Percentiles rank a stretch among this genome's conserved stretches.
Evolutionary conservation across 2,113 vertebrate genomes (phyloP).

Genomic region (Myiozetetes cayanensis): DNA sequence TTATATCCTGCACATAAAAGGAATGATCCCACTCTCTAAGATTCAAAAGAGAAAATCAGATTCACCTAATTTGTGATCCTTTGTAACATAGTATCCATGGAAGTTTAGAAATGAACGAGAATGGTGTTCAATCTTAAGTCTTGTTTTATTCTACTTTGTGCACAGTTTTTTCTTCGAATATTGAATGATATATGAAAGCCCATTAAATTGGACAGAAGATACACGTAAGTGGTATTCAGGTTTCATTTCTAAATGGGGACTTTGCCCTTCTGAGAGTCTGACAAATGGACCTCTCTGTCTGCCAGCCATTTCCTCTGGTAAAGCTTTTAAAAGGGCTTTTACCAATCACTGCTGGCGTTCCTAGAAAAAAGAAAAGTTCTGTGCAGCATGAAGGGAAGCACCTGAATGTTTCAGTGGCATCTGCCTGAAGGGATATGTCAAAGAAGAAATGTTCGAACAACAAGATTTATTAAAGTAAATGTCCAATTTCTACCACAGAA

Average conservation of each 20-base stretch:
- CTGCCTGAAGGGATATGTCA: conserved; percentile 51
- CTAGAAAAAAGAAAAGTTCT: neutral
- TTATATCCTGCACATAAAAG: neutral
- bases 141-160: neutral
- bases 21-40: neutral
- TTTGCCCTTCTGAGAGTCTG: conserved; percentile 59
- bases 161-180: conserved; percentile 13
- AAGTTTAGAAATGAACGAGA: neutral
- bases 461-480: conserved; percentile 63
- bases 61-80: neutral
- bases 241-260: conserved; percentile 61
- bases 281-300: conserved; percentile 56
- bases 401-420: conserved; percentile 41
- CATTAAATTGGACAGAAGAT: conserved; percentile 40
- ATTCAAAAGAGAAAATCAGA: neutral
- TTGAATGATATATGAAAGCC: conserved; percentile 58
- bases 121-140: neutral
- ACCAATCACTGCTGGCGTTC: conserved; percentile 37
- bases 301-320: conserved; percentile 25
- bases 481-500: conserved; percentile 43
- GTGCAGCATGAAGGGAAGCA: neutral
- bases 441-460: conserved; percentile 51
- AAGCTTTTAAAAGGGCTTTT: conserved; percentile 50
- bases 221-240: conserved; percentile 54
- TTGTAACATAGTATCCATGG: neutral